These are phyloP conservation scores for Macropus fuliginosus DNA, from an alignment of 2,797 vertebrate genomes.

Conservation along the genomic window DNA sequence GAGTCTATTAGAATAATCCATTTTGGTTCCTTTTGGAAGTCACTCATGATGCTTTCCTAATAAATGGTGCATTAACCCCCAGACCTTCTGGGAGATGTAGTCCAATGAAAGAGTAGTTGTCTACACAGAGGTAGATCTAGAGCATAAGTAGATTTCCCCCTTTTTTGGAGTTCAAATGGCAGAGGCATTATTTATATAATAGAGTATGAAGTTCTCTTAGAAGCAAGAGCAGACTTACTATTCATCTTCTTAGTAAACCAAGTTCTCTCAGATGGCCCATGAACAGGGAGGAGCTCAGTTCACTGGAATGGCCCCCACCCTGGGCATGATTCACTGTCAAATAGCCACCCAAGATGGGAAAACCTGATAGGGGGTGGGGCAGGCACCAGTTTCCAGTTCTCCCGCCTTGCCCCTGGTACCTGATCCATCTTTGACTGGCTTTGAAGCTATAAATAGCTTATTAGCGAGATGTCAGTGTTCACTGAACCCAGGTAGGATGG, in stretches of 20 bases:
- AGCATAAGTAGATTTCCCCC: background rate
- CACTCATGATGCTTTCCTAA: background rate
- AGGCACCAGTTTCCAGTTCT: slow-evolving; percentile 8
- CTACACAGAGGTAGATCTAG: background rate
- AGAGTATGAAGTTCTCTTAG: background rate
- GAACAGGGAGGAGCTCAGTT: slow-evolving; percentile 33
- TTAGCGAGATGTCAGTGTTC: background rate
- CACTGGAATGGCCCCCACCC: slow-evolving; percentile 22
- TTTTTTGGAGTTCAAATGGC: background rate
- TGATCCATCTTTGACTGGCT: background rate
- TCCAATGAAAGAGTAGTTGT: background rate
- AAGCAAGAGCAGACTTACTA: background rate
- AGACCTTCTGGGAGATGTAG: background rate
- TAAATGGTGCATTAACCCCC: background rate
- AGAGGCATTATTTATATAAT: background rate
- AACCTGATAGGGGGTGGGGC: background rate
- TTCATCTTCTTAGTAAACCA: background rate
- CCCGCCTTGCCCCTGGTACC: background rate
- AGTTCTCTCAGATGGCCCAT: background rate
- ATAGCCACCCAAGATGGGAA: background rate
- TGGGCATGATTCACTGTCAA: slow-evolving; percentile 58
- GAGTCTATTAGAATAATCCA: background rate
- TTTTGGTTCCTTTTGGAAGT: background rate
- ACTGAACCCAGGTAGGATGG: no score
- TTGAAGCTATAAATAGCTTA: background rate